These are phyloP conservation scores for Spodoptera littoralis DNA, from an alignment of 2,888 invertebrate species.

Conservation along the genomic window DNA sequence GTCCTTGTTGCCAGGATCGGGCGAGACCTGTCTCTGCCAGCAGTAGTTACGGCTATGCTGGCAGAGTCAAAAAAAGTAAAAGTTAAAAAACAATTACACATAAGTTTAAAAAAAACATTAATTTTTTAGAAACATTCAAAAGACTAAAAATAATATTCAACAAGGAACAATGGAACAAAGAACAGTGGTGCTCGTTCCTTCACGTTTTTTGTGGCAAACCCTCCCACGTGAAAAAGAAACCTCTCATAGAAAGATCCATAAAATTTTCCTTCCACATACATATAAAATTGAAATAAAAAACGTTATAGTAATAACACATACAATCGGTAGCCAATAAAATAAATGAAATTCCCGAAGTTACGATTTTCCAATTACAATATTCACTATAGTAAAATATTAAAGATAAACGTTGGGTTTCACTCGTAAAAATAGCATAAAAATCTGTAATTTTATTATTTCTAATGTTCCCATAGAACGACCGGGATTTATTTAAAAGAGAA, in stretches of 20 bases:
- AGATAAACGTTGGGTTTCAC: slow-evolving; percentile 37
- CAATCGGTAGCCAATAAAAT: slow-evolving; percentile 51
- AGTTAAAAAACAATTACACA: no score
- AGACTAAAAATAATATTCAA: no score
- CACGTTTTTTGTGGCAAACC: neutral
- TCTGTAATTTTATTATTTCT: slow-evolving; percentile 45
- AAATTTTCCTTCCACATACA: slow-evolving; percentile 25
- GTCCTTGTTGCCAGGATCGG: no score
- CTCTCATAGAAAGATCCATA: slow-evolving; percentile 6
- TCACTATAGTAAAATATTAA: slow-evolving; percentile 44
- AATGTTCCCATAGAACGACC: slow-evolving; percentile 33
- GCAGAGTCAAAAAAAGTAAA: no score
- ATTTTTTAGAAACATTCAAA: no score
- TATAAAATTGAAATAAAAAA: slow-evolving; percentile 56
- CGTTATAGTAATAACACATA: slow-evolving; percentile 41
- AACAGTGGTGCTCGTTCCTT: no score
- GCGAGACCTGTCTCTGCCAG: no score
- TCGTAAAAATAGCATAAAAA: slow-evolving; percentile 54
- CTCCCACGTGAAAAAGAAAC: neutral
- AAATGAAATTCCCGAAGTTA: slow-evolving; percentile 56
- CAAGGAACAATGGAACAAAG: no score
- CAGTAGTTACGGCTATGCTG: no score
- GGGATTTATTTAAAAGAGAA: slow-evolving; percentile 21
- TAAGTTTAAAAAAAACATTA: no score
- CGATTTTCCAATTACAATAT: slow-evolving; percentile 51